phyloP scores from a whole-genome alignment of 2,888 invertebrate species.

The Tricholauxania praeusta region DNA sequence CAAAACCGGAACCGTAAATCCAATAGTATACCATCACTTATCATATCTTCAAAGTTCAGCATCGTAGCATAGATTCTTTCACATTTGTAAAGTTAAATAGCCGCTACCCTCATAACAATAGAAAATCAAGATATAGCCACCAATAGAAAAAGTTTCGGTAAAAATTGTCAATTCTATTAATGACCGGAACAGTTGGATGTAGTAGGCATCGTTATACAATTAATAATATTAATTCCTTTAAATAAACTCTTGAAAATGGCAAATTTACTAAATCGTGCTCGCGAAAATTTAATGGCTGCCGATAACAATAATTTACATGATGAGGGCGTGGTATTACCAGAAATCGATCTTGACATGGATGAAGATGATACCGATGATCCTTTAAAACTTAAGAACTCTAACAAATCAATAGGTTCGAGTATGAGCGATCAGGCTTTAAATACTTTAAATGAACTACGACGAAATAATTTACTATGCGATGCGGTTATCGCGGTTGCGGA shows the following conservation, averaged over 20 bases:
- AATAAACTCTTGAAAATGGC: constrained; percentile 21
- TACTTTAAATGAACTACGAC: constrained; percentile 84
- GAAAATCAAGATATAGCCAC: too few species aligned
- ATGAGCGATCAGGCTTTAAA: constrained; percentile 89
- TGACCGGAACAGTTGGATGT: too few species aligned
- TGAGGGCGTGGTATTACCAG: constrained; percentile 47
- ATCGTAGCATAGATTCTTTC: too few species aligned
- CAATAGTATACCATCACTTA: too few species aligned
- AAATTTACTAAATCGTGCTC: constrained; percentile 41
- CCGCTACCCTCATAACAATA: too few species aligned
- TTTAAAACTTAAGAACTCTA: constrained; percentile 35
- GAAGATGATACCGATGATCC: constrained; percentile 45
- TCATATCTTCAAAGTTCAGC: too few species aligned
- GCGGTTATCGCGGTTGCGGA: constrained; percentile 86
- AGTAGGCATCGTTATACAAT: too few species aligned
- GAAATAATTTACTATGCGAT: constrained; percentile 87
- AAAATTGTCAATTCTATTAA: too few species aligned
- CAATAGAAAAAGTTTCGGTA: too few species aligned
- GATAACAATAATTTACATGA: constrained; percentile 50
- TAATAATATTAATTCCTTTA: too few species aligned
- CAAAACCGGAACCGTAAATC: neutral
- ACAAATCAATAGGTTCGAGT: constrained; percentile 65
- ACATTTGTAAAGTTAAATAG: too few species aligned
- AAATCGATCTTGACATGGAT: constrained; percentile 35
- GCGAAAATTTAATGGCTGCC: constrained; percentile 39